Percentiles rank a stretch among this genome's conserved stretches.
Evolutionary conservation across 2,888 invertebrate species (phyloP).

Genomic region (Aromia moschata): DNA sequence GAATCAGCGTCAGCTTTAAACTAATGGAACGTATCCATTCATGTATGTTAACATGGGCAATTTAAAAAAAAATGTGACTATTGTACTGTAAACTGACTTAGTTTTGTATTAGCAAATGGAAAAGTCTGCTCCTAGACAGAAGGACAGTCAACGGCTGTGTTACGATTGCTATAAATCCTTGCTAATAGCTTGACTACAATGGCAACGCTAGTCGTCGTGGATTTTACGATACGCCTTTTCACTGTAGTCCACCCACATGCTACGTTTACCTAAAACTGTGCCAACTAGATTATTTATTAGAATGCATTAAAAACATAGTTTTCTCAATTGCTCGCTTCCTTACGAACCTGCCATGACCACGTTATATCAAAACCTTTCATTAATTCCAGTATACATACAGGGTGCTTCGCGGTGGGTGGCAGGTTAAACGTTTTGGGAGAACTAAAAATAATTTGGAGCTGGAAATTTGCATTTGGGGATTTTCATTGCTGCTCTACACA

Average conservation of each 20-base stretch:
- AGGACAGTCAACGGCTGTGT: constrained; percentile 56
- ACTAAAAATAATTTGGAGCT: too few relatives aligned
- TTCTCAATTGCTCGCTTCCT: not conserved
- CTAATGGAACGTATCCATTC: too few relatives aligned
- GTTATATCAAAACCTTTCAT: too few relatives aligned
- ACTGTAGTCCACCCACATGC: constrained; percentile 58
- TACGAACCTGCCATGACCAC: too few relatives aligned
- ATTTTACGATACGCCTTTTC: constrained; percentile 64
- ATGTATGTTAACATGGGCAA: too few relatives aligned
- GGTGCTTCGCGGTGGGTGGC: too few relatives aligned
- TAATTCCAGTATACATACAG: too few relatives aligned
- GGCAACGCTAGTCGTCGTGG: constrained; percentile 60
- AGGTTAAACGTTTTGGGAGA: too few relatives aligned
- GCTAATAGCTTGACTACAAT: constrained; percentile 63
- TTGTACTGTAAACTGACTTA: constrained; percentile 2
- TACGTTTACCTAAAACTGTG: constrained; percentile 54
- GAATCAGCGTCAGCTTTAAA: too few relatives aligned
- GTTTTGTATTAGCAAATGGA: constrained; percentile 14
- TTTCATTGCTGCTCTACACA: too few relatives aligned
- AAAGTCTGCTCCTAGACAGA: constrained; percentile 43
- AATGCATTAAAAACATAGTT: constrained; percentile 1
- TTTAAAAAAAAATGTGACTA: too few relatives aligned
- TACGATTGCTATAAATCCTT: constrained; percentile 63
- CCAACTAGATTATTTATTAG: constrained; percentile 37
- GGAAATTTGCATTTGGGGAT: too few relatives aligned